phyloP scores from a whole-genome alignment of 2,113 vertebrate genomes.

The Spermophilus dauricus region DNA sequence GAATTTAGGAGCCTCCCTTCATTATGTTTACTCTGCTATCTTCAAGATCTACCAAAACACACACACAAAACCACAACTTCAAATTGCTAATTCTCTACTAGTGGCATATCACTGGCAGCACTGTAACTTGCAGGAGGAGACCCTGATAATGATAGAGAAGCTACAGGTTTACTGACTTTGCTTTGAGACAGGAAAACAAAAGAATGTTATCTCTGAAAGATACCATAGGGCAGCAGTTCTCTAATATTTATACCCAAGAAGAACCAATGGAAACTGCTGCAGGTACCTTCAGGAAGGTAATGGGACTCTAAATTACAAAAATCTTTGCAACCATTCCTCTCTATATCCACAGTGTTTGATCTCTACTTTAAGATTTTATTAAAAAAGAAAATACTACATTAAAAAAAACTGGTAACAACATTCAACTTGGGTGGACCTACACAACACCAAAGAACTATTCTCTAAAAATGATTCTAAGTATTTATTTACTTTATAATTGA shows the following conservation, averaged over 20 bases:
- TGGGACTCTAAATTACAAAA: conserved; percentile 1
- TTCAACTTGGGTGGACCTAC: not conserved
- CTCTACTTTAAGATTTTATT: conserved; percentile 31
- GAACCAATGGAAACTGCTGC: not conserved
- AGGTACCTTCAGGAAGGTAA: not conserved
- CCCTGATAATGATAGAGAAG: not conserved
- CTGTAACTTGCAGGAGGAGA: not conserved
- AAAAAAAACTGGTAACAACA: not conserved
- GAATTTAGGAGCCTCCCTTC: conserved; percentile 29
- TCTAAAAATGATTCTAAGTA: conserved; percentile 48
- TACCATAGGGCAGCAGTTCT: not conserved
- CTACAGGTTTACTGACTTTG: conserved; percentile 17
- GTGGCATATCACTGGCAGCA: not conserved
- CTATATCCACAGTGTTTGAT: not conserved
- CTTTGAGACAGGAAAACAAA: conserved; percentile 1
- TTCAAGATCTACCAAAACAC: conserved; percentile 50
- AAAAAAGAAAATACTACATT: conserved; percentile 20
- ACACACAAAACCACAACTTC: conserved; percentile 19
- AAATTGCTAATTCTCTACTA: not conserved
- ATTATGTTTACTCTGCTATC: not conserved
- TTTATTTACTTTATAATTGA: not conserved
- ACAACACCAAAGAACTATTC: conserved; percentile 9
- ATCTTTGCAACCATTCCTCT: not conserved
- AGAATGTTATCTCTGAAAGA: not conserved
- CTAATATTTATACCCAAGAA: not conserved